Percentiles rank a stretch among this genome's conserved stretches.
Conservation (phyloP, 2,888 invertebrate species). For the Mimas tiliae region DNA sequence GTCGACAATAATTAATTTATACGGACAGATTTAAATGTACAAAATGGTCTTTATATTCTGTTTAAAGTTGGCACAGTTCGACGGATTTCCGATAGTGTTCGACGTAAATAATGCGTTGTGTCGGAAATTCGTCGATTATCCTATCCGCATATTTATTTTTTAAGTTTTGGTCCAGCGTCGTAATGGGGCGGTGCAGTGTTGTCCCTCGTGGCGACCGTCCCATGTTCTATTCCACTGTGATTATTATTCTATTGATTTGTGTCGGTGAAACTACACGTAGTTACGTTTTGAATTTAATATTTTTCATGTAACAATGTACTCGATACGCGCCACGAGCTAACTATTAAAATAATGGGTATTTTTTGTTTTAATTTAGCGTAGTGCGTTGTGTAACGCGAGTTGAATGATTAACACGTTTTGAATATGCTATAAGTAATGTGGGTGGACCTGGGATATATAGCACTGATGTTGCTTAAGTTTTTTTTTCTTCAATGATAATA, state of each 20-base stretch:
- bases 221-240: constrained; percentile 57
- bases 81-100: background rate
- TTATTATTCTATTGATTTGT: constrained; percentile 51
- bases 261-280: constrained; percentile 58
- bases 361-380: constrained; percentile 74
- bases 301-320: constrained; percentile 36
- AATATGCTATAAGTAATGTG: constrained; percentile 62
- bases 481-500: constrained; percentile 78
- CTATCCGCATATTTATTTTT: constrained; percentile 15
- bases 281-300: constrained; percentile 31
- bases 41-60: constrained; percentile 51
- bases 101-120: background rate
- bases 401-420: constrained; percentile 75
- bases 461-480: constrained; percentile 75
- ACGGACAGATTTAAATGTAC: constrained; percentile 58
- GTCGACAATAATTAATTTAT: constrained; percentile 30
- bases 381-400: constrained; percentile 67
- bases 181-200: constrained; percentile 23
- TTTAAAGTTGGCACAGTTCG: background rate
- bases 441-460: constrained; percentile 75
- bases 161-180: constrained; percentile 21
- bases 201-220: constrained; percentile 22
- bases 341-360: constrained; percentile 74
- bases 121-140: background rate
- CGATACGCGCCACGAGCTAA: constrained; percentile 44